phyloP scores from a whole-genome alignment of 1,140 invertebrate species.

The Drosophila sucinea region DNA sequence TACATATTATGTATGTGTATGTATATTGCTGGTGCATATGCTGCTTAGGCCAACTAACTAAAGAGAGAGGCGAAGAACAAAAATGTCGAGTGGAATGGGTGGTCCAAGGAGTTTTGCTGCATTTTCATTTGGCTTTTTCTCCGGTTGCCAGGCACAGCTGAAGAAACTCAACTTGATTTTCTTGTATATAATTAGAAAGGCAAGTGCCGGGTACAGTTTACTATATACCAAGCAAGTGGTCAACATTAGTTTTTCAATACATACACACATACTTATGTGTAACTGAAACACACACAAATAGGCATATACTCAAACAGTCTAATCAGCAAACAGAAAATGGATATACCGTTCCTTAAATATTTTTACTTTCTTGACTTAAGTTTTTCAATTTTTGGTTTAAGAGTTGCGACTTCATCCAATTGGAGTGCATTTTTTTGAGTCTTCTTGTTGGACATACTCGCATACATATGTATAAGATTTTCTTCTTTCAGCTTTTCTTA shows the following conservation, averaged over 20 bases:
- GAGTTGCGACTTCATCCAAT: background rate
- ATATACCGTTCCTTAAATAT: background rate
- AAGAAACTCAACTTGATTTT: slow-evolving; percentile 34
- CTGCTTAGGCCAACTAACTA: slow-evolving; percentile 45
- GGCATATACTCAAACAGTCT: no score
- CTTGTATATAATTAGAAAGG: slow-evolving; percentile 73
- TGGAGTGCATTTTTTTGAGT: slow-evolving; percentile 23
- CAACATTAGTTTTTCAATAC: slow-evolving; percentile 11
- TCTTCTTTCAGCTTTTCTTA: slow-evolving; percentile 21
- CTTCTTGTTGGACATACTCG: slow-evolving; percentile 4
- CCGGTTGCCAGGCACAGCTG: slow-evolving; percentile 35
- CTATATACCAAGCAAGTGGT: slow-evolving; percentile 60
- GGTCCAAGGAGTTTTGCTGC: slow-evolving; percentile 23
- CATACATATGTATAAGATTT: slow-evolving; percentile 9
- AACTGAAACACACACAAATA: no score
- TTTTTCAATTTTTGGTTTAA: background rate
- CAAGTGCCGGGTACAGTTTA: slow-evolving; percentile 67
- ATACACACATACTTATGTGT: slow-evolving; percentile 23
- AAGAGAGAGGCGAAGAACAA: slow-evolving; percentile 1
- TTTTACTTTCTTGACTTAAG: background rate
- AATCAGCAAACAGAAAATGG: no score
- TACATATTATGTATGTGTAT: background rate
- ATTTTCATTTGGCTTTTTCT: slow-evolving; percentile 74
- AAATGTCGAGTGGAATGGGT: background rate
- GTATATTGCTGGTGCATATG: slow-evolving; percentile 47